Base-by-base conservation (phyloP, 2,888 invertebrate genomes). In the Mythimna lalbum region DNA sequence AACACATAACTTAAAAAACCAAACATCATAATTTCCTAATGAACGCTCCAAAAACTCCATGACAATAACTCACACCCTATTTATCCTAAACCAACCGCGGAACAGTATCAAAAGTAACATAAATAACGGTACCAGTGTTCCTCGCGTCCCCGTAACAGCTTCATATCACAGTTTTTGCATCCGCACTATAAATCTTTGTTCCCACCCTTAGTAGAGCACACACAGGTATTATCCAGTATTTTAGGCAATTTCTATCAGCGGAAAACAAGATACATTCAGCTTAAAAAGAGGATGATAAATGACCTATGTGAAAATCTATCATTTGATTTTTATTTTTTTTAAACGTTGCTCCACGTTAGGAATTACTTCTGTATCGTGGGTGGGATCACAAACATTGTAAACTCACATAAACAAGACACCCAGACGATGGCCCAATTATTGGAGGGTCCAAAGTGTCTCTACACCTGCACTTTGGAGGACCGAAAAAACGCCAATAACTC, bases 161-260 rank as follows among this genome's bases (percentile, higher is more conserved):
- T 63, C 66, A 70, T 81, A 81, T 81, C 81, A 66, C 81, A 69
- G 81, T 82, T 82, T 79, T 79, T 82, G 64, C 79, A 68, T 82
- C 64, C 79, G 67, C 55, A 27, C 67, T n/a, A 78, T 79, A 78
- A 78, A 79, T 79, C 62, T 61, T 50, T 21, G 47, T 60, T n/a
- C 47, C 12, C 39, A 53, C 14, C 36, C 17, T 36, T 43, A 43
- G 23, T 31, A 43, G 53, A 21, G 23, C 27, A 52, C 33, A 23
- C 49, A 23, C 49, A 33, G n/a, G 33, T 71, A 56, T 61, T 27
- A 43, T n/a, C 5, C 55, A 47, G 43, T 33, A 63, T 78, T 79
- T 68, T 65, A 68, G 49, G 17, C 56, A n/a, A 61, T 61, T 60
- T 69, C 17, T 65, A 69, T 66, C 64, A 61, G n/a, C 31, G 12